These are phyloP conservation scores for Bos indicus DNA, from an alignment of 2,113 vertebrate species.

Conservation along the genomic window DNA sequence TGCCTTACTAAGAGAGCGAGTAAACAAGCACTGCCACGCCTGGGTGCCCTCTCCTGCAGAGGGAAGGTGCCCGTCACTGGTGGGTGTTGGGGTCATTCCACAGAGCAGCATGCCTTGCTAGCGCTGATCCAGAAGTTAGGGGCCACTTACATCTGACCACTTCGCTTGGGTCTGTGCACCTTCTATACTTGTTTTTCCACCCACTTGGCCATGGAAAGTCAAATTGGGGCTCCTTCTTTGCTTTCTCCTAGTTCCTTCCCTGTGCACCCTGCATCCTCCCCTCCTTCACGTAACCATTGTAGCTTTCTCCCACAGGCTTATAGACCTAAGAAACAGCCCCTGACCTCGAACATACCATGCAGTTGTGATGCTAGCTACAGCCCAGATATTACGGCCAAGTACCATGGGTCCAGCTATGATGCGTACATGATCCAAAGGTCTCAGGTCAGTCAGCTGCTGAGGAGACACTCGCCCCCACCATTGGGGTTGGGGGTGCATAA, in stretches of 20 bases:
- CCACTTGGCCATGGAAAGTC: conserved; percentile 39
- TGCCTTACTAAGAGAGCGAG: conserved; percentile 30
- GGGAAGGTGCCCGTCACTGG: not conserved
- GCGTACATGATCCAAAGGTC: conserved; percentile 62
- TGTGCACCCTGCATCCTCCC: conserved; percentile 10
- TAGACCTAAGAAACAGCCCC: conserved; percentile 77
- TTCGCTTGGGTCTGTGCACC: conserved; percentile 53
- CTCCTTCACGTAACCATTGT: conserved; percentile 67
- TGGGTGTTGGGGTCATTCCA: conserved; percentile 47
- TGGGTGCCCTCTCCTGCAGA: not conserved
- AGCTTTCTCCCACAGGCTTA: conserved; percentile 77
- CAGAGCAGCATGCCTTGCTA: not conserved
- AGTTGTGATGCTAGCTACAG: conserved; percentile 76
- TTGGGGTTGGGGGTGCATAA: not conserved
- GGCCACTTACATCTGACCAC: conserved; percentile 8
- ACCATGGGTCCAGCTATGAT: conserved; percentile 72
- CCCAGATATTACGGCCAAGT: conserved; percentile 73
- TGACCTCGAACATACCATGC: conserved; percentile 68
- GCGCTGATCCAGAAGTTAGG: not conserved
- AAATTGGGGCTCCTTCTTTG: conserved; percentile 50
- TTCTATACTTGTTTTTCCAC: not conserved
- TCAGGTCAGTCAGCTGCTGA: conserved; percentile 77
- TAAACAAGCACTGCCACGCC: not conserved
- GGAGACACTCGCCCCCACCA: conserved; percentile 48
- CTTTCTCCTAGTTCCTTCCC: not conserved